Evolutionary conservation across 2,797 vertebrate species (phyloP).

Genomic region (Oreonectes daqikongensis): DNA sequence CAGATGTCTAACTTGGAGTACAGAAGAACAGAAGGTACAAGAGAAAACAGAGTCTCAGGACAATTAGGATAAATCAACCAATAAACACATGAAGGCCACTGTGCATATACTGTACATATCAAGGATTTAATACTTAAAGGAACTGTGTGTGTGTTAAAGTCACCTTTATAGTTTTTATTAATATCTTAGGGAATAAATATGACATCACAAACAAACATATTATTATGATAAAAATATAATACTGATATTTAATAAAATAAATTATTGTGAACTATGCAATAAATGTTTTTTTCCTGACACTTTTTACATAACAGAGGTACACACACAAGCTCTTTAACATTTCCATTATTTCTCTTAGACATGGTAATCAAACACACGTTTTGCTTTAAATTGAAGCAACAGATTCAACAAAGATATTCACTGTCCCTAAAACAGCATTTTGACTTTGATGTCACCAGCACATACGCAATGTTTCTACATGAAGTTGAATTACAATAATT

Average conservation of each 20-base stretch:
- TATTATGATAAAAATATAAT: too few relatives aligned
- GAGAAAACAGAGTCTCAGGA: constrained; percentile 7
- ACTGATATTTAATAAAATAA: too few relatives aligned
- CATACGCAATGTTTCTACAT: not conserved
- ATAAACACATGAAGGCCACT: not conserved
- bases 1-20: constrained; percentile 4
- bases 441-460: not conserved
- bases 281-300: too few relatives aligned
- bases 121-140: constrained; percentile 1
- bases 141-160: not conserved
- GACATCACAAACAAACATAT: too few relatives aligned
- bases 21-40: not conserved
- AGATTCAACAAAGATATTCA: not conserved
- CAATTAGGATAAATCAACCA: constrained; percentile 11
- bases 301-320: not conserved
- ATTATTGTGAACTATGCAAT: too few relatives aligned
- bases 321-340: too few relatives aligned
- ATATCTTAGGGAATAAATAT: too few relatives aligned
- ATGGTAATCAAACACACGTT: not conserved
- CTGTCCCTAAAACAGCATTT: not conserved
- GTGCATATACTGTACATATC: not conserved
- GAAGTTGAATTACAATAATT: not conserved
- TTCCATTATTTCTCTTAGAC: too few relatives aligned
- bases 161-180: not conserved
- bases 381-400: not conserved